Evolutionary conservation across 2,888 invertebrate species (phyloP).

Genomic region (Dexiosoma caninum): DNA sequence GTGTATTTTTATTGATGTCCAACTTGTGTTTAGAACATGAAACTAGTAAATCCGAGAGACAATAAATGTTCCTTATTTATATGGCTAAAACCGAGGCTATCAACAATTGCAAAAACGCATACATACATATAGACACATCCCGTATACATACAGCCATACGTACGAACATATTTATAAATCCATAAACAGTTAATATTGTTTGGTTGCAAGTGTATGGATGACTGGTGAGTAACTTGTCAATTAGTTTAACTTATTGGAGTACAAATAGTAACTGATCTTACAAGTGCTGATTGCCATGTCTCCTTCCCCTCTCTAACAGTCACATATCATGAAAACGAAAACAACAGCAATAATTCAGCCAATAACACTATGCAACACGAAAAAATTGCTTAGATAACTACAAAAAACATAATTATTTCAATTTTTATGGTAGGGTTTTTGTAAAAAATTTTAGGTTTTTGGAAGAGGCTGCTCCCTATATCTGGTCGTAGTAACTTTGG

Average conservation of each 20-base stretch:
- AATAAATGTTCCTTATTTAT: slow-evolving; percentile 76
- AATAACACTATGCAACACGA: no score
- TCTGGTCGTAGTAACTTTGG: no score
- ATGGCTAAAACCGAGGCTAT: slow-evolving; percentile 77
- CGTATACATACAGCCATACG: not conserved
- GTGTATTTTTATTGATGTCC: slow-evolving; percentile 43
- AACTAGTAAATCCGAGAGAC: slow-evolving; percentile 72
- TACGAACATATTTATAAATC: not conserved
- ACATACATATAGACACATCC: not conserved
- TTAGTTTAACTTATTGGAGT: slow-evolving; percentile 23
- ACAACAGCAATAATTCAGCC: not conserved
- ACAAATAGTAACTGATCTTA: slow-evolving; percentile 20
- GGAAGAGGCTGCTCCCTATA: no score
- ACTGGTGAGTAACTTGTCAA: slow-evolving; percentile 36
- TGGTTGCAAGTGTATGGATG: slow-evolving; percentile 3
- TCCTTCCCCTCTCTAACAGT: slow-evolving; percentile 10
- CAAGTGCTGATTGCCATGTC: slow-evolving; percentile 14
- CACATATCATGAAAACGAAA: not conserved
- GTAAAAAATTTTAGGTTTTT: no score
- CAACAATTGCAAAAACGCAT: slow-evolving; percentile 52
- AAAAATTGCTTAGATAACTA: no score
- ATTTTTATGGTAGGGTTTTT: no score
- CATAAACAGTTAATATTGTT: slow-evolving; percentile 37
- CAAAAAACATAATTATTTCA: no score
- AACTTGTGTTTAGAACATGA: slow-evolving; percentile 72